A percentile compares a stretch with the other conserved stretches of the same genome.
Evolutionary conservation across 2,888 invertebrate species (phyloP).

Genomic region (Trissoscelio sp.): DNA sequence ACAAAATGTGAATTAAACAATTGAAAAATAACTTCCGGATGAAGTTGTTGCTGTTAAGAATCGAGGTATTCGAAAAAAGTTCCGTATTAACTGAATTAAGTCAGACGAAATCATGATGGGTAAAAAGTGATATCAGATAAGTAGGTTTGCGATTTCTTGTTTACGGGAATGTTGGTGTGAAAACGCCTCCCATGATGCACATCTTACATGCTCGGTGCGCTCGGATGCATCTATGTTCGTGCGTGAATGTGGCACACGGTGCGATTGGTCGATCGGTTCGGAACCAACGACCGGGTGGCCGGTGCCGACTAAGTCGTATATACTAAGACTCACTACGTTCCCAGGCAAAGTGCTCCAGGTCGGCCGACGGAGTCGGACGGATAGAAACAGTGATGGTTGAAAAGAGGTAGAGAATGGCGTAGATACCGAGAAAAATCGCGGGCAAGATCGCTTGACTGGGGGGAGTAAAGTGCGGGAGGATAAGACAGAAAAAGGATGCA

Average conservation of each 20-base stretch:
- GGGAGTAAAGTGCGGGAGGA: slow-evolving; percentile 50
- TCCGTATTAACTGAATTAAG: slow-evolving; percentile 27
- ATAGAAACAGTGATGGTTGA: slow-evolving; percentile 20
- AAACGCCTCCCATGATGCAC: slow-evolving; percentile 64
- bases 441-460: slow-evolving; percentile 28
- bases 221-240: slow-evolving; percentile 53
- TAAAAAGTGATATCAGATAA: slow-evolving; percentile 15
- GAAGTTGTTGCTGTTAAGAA: no score
- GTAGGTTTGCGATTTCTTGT: slow-evolving; percentile 43
- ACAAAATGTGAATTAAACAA: no score
- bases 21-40: no score
- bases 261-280: slow-evolving; percentile 57
- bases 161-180: slow-evolving; percentile 54
- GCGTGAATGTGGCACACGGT: slow-evolving; percentile 62
- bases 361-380: slow-evolving; percentile 34
- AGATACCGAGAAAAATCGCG: slow-evolving; percentile 34
- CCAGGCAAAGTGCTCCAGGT: slow-evolving; percentile 71
- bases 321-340: slow-evolving; percentile 69
- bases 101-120: slow-evolving; percentile 11
- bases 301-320: slow-evolving; percentile 72
- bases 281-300: slow-evolving; percentile 67
- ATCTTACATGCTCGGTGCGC: slow-evolving; percentile 40
- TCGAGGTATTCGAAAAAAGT: no score
- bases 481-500: slow-evolving; percentile 48
- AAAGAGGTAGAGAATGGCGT: slow-evolving; percentile 22